Evolutionary conservation across 2,113 vertebrate genomes (phyloP).

Genomic region (Sus scrofa): DNA sequence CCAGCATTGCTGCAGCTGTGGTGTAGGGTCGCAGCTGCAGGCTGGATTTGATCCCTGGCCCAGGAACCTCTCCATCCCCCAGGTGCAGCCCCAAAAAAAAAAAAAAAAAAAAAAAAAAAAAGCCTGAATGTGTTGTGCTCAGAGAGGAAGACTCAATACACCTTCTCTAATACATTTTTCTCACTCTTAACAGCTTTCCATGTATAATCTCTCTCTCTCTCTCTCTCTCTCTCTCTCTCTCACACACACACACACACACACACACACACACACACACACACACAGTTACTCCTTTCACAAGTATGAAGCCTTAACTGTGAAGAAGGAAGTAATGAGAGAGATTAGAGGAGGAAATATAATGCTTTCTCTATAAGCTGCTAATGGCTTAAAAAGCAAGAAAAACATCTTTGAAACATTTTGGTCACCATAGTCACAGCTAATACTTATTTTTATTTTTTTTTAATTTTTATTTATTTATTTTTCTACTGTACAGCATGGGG

Average conservation of each 20-base stretch:
- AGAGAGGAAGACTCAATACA: background rate
- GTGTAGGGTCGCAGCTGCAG: too few relatives aligned
- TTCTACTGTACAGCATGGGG: too few relatives aligned
- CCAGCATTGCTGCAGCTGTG: too few relatives aligned
- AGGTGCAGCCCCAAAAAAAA: too few relatives aligned
- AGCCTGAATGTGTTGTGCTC: background rate
- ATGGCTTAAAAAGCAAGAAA: slow-evolving; percentile 24
- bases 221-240: background rate
- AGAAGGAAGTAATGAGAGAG: slow-evolving; percentile 21
- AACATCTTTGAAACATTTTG: background rate
- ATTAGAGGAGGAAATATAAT: background rate
- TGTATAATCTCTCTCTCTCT: background rate
- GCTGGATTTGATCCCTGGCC: too few relatives aligned
- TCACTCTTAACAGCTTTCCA: slow-evolving; percentile 50
- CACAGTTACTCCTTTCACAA: slow-evolving; percentile 25
- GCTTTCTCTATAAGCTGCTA: background rate
- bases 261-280: background rate
- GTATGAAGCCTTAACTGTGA: slow-evolving; percentile 34
- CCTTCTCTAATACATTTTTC: background rate
- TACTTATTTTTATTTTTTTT: too few relatives aligned
- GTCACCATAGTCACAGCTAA: background rate
- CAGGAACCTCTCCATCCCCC: too few relatives aligned
- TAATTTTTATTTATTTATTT: too few relatives aligned
- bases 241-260: background rate
- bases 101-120: background rate